phyloP scores from a whole-genome alignment of 2,888 invertebrate genomes.

The Lordiphosa fenestrarum region DNA sequence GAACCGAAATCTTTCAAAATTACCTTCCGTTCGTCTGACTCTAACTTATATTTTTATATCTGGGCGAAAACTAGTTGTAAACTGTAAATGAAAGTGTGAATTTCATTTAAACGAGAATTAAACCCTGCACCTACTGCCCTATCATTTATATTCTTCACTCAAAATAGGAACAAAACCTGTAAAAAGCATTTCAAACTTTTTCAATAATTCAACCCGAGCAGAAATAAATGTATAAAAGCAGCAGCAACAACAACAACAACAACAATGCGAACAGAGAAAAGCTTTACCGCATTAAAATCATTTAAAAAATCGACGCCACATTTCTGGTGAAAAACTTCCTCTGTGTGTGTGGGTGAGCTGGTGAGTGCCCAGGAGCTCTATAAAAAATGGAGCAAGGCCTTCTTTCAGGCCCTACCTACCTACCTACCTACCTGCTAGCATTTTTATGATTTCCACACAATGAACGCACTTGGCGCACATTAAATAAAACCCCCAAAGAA shows the following conservation, averaged over 20 bases:
- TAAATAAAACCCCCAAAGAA: slow-evolving; percentile 71
- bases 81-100: too few species aligned
- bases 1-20: too few species aligned
- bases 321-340: slow-evolving; percentile 17
- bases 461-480: slow-evolving; percentile 71
- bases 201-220: slow-evolving; percentile 53
- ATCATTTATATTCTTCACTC: too few species aligned
- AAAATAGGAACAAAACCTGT: slow-evolving; percentile 2
- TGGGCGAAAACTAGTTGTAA: too few species aligned
- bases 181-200: slow-evolving; percentile 42
- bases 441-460: slow-evolving; percentile 65
- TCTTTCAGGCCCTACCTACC: slow-evolving; percentile 15
- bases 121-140: too few species aligned
- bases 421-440: slow-evolving; percentile 2
- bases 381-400: slow-evolving; percentile 26
- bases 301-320: slow-evolving; percentile 53
- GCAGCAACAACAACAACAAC: slow-evolving; percentile 15
- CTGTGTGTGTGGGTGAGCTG: not conserved
- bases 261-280: slow-evolving; percentile 16
- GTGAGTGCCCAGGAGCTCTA: slow-evolving; percentile 5
- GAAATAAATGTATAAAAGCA: slow-evolving; percentile 8
- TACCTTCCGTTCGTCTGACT: too few species aligned
- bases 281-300: slow-evolving; percentile 54
- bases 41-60: too few species aligned
- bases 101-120: too few species aligned